phyloP scores from a whole-genome alignment of 2,113 vertebrate genomes.

The Chaetodon trifascialis region DNA sequence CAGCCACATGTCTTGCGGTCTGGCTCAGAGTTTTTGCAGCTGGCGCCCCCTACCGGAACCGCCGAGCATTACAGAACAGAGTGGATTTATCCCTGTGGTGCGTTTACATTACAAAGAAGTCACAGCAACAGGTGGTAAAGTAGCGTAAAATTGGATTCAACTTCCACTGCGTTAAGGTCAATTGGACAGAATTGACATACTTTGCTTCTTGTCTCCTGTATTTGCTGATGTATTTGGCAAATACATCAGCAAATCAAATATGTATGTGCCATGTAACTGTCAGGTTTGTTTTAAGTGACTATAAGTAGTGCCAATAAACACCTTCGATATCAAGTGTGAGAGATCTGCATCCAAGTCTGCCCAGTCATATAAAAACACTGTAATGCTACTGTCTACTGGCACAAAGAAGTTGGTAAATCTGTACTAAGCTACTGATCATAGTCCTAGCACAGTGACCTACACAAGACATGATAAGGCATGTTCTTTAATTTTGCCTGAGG shows the following conservation, averaged over 20 bases:
- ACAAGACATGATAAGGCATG: too few species aligned
- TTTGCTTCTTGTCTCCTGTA: not conserved
- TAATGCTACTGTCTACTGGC: not conserved
- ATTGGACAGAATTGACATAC: not conserved
- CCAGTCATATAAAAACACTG: not conserved
- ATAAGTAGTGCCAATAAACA: not conserved
- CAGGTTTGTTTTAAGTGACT: not conserved
- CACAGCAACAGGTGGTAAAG: slow-evolving; percentile 13
- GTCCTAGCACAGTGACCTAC: not conserved
- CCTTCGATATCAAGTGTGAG: too few species aligned
- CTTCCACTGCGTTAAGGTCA: not conserved
- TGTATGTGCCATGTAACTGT: not conserved
- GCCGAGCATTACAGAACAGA: slow-evolving; percentile 4
- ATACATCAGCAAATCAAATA: not conserved
- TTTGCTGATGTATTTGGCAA: too few species aligned
- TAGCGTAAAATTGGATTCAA: not conserved
- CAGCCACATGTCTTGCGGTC: slow-evolving; percentile 80
- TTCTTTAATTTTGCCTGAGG: not conserved
- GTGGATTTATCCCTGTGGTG: not conserved
- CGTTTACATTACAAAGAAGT: not conserved
- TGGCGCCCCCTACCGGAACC: slow-evolving; percentile 54
- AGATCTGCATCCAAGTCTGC: not conserved
- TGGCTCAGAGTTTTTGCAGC: slow-evolving; percentile 33
- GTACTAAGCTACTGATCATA: not conserved
- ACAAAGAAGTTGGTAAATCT: not conserved